Base-by-base conservation (phyloP, 1,140 invertebrate species). In the Portunus trituberculatus region DNA sequence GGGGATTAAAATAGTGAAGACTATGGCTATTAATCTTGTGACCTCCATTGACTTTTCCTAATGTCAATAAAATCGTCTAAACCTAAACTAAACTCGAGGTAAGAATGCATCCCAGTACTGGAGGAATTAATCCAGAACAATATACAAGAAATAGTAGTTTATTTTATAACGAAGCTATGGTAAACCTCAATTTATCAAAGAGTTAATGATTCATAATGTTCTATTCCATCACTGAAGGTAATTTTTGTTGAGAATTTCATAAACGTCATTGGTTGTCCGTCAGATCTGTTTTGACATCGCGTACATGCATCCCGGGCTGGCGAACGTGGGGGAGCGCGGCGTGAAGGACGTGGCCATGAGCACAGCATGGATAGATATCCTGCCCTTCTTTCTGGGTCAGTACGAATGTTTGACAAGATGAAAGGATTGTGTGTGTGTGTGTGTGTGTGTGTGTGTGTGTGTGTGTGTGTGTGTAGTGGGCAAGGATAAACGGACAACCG, bases 271-370 rank as follows among this genome's bases (percentile, higher is more conserved):
- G 52, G 12, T 59, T 59, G 52, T n/a, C 10, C 31, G 98, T 0
- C 97, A 98, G 32, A 98, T 98, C 93, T 98, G 98, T 96, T 98
- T 98, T 96, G 98, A 99, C 96, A 97, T 99, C 29, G 95, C 98
- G 0, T 98, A 98, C 96, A 96, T 97, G 59, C 96, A 97, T 12
- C 98, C 98, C 0, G 97, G 97, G 0, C 96, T 97, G 14, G 96
- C 28, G 52, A 96, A 97, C 45, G 96, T 98, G 0, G 96, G 97
- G 48, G 97, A 97, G 45, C 95, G 97, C 10, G 97, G 97, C 0
- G 96, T 98, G 0, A 97, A 97, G 7, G 98, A 99, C 96, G 97
- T 99, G 86, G 97, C 98, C 0, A 98, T 98, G 96, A 97, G 98
- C 0, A 98, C 98, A 0, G 98, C 97, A 90, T 98, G 98, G 98